Base-by-base conservation (phyloP, 2,113 vertebrate genomes). In the Tringa solitaria region DNA sequence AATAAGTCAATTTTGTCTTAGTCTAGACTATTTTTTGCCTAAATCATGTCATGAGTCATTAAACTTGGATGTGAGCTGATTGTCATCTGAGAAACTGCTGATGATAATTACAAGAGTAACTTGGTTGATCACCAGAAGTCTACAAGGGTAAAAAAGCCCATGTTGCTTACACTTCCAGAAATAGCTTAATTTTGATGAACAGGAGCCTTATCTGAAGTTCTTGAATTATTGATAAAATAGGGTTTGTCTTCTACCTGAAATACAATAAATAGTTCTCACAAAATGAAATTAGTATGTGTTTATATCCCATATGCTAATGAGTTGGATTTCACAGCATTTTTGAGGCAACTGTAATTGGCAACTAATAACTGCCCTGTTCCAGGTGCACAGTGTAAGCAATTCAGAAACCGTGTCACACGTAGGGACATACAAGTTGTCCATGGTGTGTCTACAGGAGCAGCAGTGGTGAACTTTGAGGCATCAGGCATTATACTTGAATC, bases 11-110 rank as follows among this genome's bases (percentile, higher is more conserved):
- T 83, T 86, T 91, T 76, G 41, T 60, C 46, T 84, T 89, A 65
- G 33, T 1, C 1, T 56, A 50, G 87, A 48, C 79, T 93, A 18
- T 76, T 89, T 85, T 84, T 89, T 86, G 35, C 79, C 76, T 48
- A 65, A 76, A 84, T 77, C 12, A 27, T 73, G 61, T n/a, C 10
- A 53, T 48, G 79, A 72, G 59, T 90, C 76, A 73, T 95, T 86
- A 84, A 77, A 65, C 22, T 77, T 78, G 41, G 45, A 77, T 78
- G n/a, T 46, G 59, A 86, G 76, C 50, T 84, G 57, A 68, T 17
- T 9, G 30, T 92, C 93, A 94, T 60, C 87, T 93, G 76, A 91
- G 79, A 72, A 91, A 14, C 50, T 91, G 80, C 60, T 87, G 60
- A 84, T 87, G 73, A 27, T 57, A 77, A 84, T 89, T 63, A 70